Evolutionary conservation across 2,113 vertebrate genomes (phyloP).

Genomic region (Actenoides lindsayi): DNA sequence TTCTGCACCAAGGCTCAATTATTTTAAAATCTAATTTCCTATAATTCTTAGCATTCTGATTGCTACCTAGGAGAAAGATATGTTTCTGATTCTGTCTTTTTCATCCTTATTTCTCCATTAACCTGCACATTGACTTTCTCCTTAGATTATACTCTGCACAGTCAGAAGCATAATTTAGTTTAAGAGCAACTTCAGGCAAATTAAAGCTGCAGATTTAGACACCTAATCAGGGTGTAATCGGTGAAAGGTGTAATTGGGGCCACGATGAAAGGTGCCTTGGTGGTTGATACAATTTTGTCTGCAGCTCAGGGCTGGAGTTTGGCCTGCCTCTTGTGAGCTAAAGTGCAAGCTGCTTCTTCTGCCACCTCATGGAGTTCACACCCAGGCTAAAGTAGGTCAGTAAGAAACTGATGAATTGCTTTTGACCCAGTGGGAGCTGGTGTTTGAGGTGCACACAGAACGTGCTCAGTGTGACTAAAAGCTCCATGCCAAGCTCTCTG

Average conservation of each 20-base stretch:
- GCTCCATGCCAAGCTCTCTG: not conserved
- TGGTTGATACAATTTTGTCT: not conserved
- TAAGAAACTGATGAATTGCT: not conserved
- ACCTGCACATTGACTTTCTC: not conserved
- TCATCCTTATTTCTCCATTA: not conserved
- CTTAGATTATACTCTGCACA: not conserved
- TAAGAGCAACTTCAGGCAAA: not conserved
- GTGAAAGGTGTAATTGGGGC: not conserved
- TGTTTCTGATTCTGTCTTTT: not conserved
- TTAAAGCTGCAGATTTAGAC: not conserved
- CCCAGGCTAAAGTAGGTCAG: slow-evolving; percentile 36
- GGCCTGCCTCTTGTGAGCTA: not conserved
- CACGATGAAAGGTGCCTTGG: not conserved
- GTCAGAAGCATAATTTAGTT: not conserved
- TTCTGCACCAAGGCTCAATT: not conserved
- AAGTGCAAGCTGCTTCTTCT: not conserved
- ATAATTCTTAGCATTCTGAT: not conserved
- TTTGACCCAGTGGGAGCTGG: slow-evolving; percentile 15
- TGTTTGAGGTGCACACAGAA: not conserved
- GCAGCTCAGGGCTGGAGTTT: not conserved
- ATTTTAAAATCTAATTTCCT: not conserved
- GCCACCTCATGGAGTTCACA: not conserved
- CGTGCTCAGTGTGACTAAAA: not conserved
- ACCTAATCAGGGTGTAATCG: not conserved
- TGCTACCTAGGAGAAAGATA: not conserved